Conservation (phyloP, 35 echinoderm and acorn worm genomes). For the Ophiothrix spiculata region DNA sequence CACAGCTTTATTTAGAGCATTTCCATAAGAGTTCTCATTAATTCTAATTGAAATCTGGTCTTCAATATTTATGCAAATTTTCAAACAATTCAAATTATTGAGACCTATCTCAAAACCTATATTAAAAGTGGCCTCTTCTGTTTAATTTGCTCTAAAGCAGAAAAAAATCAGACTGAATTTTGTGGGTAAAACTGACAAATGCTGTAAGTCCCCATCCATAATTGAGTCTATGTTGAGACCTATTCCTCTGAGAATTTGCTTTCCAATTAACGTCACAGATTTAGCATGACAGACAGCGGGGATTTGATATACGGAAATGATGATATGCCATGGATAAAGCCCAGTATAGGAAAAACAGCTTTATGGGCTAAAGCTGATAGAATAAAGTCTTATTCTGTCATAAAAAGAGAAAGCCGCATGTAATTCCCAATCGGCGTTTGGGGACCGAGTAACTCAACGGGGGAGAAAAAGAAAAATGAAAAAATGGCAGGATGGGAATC, state of each 20-base stretch:
- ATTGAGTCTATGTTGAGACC: conserved; percentile 12
- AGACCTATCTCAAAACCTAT: too few relatives aligned
- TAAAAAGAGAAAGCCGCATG: conserved; percentile 2
- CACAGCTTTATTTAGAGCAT: too few relatives aligned
- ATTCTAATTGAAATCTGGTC: too few relatives aligned
- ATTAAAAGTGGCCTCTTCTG: too few relatives aligned
- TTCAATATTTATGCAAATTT: too few relatives aligned
- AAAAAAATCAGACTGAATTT: too few relatives aligned
- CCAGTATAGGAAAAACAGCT: conserved; percentile 6
- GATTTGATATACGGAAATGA: conserved; percentile 19
- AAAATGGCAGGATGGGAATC: background rate
- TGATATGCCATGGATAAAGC: conserved; percentile 17
- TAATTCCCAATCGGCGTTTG: too few relatives aligned
- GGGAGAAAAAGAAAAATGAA: background rate
- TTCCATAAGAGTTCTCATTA: too few relatives aligned
- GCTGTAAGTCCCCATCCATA: conserved; percentile 1
- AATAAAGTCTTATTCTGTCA: background rate
- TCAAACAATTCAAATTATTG: too few relatives aligned
- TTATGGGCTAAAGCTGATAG: background rate
- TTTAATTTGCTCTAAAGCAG: too few relatives aligned
- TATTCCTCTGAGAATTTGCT: conserved; percentile 14
- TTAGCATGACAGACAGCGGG: background rate
- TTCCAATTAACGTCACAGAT: conserved; percentile 20
- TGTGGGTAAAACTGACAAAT: conserved; percentile 9
- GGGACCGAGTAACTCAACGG: too few relatives aligned